Evolutionary conservation across 92 coral and sea anemone species (phyloP).

Genomic region (Desmophyllum pertusum): DNA sequence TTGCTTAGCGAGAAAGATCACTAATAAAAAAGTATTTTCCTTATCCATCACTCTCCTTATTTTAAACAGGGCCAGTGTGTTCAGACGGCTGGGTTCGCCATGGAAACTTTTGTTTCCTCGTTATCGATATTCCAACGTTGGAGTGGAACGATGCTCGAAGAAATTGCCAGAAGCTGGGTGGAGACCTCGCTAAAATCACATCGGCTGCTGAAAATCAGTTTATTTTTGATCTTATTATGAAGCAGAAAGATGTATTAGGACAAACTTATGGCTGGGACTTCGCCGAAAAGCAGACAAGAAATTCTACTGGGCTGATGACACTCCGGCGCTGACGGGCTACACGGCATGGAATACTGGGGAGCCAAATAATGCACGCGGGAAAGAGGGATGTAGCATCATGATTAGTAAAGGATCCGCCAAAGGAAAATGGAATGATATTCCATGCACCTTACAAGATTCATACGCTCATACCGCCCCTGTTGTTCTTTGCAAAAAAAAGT

Average conservation of each 20-base stretch:
- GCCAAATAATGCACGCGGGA: neutral
- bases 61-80: neutral
- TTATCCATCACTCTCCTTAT: neutral
- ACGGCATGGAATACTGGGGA: neutral
- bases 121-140: conserved; percentile 24
- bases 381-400: neutral
- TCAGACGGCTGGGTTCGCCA: conserved; percentile 23
- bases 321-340: conserved; percentile 20
- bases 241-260: neutral
- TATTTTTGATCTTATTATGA: neutral
- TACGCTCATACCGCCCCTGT: neutral
- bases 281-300: conserved; percentile 19
- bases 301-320: conserved; percentile 32
- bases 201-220: conserved; percentile 11
- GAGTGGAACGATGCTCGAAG: conserved; percentile 27
- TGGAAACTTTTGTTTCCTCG: conserved; percentile 23
- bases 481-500: conserved; percentile 7
- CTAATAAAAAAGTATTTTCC: neutral
- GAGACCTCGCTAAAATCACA: conserved; percentile 30
- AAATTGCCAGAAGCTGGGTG: conserved; percentile 36
- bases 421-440: neutral
- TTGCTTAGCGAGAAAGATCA: neutral
- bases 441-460: neutral
- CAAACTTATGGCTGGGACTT: neutral
- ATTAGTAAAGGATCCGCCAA: neutral